These are phyloP conservation scores for Salvelinus alpinus DNA, from an alignment of 2,113 vertebrate species.

Conservation along the genomic window DNA sequence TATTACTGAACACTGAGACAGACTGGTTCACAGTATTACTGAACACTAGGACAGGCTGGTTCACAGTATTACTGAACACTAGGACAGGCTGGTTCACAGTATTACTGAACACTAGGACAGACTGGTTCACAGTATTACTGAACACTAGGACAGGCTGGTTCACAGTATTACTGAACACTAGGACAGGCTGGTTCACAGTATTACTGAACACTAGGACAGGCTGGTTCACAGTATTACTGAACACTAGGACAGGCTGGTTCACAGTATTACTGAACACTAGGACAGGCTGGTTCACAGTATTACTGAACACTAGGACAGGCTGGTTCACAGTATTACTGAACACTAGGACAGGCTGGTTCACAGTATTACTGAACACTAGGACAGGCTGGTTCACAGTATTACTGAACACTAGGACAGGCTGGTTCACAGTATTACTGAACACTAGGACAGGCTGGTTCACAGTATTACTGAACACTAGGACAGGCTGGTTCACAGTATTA, in stretches of 20 bases:
- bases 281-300: slow-evolving; percentile 52
- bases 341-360: slow-evolving; percentile 26
- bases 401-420: slow-evolving; percentile 38
- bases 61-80: slow-evolving; percentile 59
- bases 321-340: slow-evolving; percentile 53
- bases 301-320: slow-evolving; percentile 40
- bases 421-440: slow-evolving; percentile 45
- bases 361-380: no score
- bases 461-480: slow-evolving; percentile 57
- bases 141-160: slow-evolving; percentile 33
- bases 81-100: slow-evolving; percentile 49
- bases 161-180: slow-evolving; percentile 57
- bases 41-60: no score
- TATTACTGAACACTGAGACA: no score
- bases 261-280: slow-evolving; percentile 55
- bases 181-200: slow-evolving; percentile 52
- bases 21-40: no score
- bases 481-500: slow-evolving; percentile 50
- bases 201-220: slow-evolving; percentile 44
- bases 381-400: slow-evolving; percentile 47
- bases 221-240: background rate
- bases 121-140: slow-evolving; percentile 53
- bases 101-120: slow-evolving; percentile 48
- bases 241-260: no score
- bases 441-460: slow-evolving; percentile 29